These are phyloP conservation scores for Silurus lanzhouensis DNA, from an alignment of 2,797 vertebrate species.

Conservation along the genomic window DNA sequence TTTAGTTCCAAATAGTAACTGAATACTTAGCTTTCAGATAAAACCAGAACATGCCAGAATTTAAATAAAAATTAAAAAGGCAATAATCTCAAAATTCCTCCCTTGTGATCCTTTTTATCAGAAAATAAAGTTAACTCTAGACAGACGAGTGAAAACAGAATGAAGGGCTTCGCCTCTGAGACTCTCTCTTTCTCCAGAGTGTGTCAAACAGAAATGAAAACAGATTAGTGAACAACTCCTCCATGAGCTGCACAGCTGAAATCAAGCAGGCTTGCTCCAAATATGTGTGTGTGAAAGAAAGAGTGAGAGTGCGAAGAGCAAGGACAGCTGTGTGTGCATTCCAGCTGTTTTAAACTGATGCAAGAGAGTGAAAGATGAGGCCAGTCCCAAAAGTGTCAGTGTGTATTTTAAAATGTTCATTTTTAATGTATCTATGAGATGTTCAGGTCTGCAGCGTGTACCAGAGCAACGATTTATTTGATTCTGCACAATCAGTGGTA, in stretches of 20 bases:
- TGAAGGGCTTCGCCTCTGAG: background rate
- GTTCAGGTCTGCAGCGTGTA: conserved; percentile 45
- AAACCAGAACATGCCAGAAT: conserved; percentile 2
- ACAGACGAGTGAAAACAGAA: conserved; percentile 7
- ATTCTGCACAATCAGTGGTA: conserved; percentile 33
- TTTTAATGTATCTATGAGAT: background rate
- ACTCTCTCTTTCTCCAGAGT: conserved; percentile 15
- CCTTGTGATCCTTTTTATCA: background rate
- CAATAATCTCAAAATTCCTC: background rate
- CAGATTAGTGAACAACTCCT: conserved; percentile 31
- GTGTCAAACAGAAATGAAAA: conserved; percentile 47
- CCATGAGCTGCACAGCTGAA: conserved; percentile 43
- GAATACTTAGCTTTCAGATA: background rate
- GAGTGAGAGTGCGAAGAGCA: conserved; percentile 48
- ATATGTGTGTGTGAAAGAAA: conserved; percentile 21
- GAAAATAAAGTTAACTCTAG: conserved; percentile 23
- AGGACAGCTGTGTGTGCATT: conserved; percentile 65
- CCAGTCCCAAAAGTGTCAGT: conserved; percentile 42
- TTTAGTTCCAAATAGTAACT: background rate
- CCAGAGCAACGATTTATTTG: background rate
- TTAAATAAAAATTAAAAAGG: conserved; percentile 12
- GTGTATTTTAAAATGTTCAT: conserved; percentile 36
- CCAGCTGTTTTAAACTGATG: conserved; percentile 75
- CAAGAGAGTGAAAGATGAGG: conserved; percentile 69
- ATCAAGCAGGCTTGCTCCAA: conserved; percentile 32